Base-by-base conservation (phyloP, 2,797 vertebrate species). In the Sciaenops ocellatus region DNA sequence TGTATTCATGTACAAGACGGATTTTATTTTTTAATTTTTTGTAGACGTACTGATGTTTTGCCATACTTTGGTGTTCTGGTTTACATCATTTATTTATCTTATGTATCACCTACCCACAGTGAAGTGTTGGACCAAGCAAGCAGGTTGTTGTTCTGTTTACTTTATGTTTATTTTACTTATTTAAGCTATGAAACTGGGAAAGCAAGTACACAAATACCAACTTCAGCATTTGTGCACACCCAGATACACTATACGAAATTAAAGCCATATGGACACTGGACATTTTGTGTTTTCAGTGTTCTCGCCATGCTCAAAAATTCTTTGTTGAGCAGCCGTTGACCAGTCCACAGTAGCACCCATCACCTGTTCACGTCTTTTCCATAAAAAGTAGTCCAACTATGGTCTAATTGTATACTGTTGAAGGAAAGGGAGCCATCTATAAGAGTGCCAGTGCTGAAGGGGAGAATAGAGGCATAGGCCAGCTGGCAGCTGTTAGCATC, bases 401-500 rank as follows among this genome's bases (percentile, higher is more conserved):
- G 74, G 38, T 73, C 61, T 82, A 60, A 85, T 84, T 85, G 81
- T 82, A 42, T n/a, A 24, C 76, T 72, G 80, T 54, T 72, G 80
- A 78, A 69, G 63, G 80, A 85, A 61, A 74, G 56, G 78, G 62
- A 46, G 38, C 7, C 5, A 16, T 59, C 65, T 85, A 28, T 67
- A 57, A 67, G 65, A 56, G 63, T 9, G 12, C n/a, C 7, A 77
- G 60, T 66, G 73, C 55, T 79, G 50, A 83, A 48, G 69, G 66
- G 34, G 80, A 80, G 87, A 62, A 73, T 20, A 64, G 63, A 83
- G 73, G 38, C 71, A 54, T 9, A 50, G 48, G 51, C 56, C 76
- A 84, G 78, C 81, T 89, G 86, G 87, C 86, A 88, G 77, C 79
- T 85, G 90, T 79, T 62, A 77, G 79, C 78, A 89, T 87, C 82